Evolutionary conservation across 2,797 vertebrate genomes (phyloP), one percentile per base, ranked within the genome.

Genomic region (Bufotes viridis): DNA sequence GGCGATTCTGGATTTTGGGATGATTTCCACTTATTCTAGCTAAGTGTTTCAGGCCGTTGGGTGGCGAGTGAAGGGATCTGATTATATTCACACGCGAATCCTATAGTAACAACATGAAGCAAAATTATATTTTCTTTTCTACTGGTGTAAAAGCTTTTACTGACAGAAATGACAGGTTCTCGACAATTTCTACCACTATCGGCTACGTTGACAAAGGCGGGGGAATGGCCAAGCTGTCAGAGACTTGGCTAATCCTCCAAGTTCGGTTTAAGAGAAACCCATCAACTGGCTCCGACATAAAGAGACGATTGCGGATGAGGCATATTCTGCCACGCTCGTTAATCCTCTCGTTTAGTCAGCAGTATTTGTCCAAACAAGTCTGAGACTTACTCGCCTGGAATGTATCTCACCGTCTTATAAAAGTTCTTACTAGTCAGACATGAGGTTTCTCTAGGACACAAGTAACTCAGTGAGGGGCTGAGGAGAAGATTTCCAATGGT

Each of bases 281-380:
- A 63, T 85, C 58, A 63, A 5, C 13, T 42, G 17, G 34, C 83
- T 76, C 22, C 1, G 58, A 63, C 34, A 22, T 65, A 67, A n/a
- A 42, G 74, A 29, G 58, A n/a, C 57, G 42, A 65, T 3, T 22
- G 15, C 51, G n/a, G n/a, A 78, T 85, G 74, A 85, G 42, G 60
- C 84, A 26, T 18, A 72, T 67, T 55, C 7, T 55, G 84, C 58
- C n/a, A 63, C 14, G 7, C 20, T 78, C 60, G 26, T 24, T 78
- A 78, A 67, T 55, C n/a, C 74, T 12, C 8, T 42, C 42, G 22
- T 67, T 78, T 78, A 85, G 58, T 75, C 57, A 63, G 49, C 29
- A 61, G 42, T 24, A 85, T 85, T 18, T 85, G 72, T 53, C 72
- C 72, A 76, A 85, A 85, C 82, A 85, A 76, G 72, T 26, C 10